phyloP scores from a whole-genome alignment of 2,113 vertebrate genomes.

The Lathamus discolor region DNA sequence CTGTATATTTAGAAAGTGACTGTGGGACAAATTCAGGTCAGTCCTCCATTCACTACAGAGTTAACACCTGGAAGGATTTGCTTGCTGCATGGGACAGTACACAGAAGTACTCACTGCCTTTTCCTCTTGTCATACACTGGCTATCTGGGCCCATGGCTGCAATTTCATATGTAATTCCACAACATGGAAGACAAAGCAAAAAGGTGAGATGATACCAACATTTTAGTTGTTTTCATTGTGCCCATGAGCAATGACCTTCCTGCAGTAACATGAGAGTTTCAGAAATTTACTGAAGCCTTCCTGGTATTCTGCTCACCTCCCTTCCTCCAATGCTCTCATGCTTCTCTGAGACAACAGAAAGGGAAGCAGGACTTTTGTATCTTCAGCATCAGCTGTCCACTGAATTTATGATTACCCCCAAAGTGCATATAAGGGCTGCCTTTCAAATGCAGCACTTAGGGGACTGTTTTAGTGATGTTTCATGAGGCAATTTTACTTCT shows the following conservation, averaged over 20 bases:
- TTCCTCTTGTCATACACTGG: neutral
- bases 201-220: neutral
- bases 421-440: rapidly evolving
- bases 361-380: neutral
- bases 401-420: neutral
- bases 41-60: neutral
- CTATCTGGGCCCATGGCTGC: neutral
- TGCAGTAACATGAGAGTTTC: neutral
- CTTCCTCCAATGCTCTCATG: neutral
- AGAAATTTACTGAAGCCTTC: neutral
- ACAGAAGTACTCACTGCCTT: neutral
- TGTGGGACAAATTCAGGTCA: constrained; percentile 18
- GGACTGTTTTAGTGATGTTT: neutral
- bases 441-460: neutral
- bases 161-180: neutral
- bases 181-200: neutral
- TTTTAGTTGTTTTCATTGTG: neutral
- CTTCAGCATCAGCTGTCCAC: neutral
- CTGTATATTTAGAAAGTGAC: constrained; percentile 48
- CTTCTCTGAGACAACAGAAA: neutral
- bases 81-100: neutral
- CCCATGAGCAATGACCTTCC: neutral
- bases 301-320: neutral
- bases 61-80: constrained; percentile 16
- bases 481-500: neutral